Evolutionary conservation across 2,888 invertebrate genomes (phyloP).

Genomic region (Dysmachus trigonus): DNA sequence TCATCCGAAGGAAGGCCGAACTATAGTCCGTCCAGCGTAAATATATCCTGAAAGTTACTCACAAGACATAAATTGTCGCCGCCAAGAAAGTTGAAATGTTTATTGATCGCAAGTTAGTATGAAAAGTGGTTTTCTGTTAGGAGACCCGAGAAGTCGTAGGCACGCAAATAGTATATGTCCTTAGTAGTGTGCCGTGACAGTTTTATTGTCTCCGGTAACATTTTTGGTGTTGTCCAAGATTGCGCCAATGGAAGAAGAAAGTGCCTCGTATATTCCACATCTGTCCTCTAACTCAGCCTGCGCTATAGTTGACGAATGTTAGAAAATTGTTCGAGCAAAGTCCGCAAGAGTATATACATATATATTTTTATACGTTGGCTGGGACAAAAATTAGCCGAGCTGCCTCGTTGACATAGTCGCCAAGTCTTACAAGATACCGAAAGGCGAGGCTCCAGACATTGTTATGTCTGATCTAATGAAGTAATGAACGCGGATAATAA

Average conservation of each 20-base stretch:
- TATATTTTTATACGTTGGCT: neutral
- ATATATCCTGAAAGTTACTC: constrained; percentile 33
- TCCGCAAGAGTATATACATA: neutral
- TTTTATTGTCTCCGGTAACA: constrained; percentile 31
- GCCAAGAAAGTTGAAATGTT: constrained; percentile 33
- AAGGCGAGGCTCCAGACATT: constrained; percentile 7
- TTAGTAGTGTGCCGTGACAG: constrained; percentile 12
- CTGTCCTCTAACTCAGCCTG: constrained; percentile 10
- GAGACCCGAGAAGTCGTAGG: constrained; percentile 27
- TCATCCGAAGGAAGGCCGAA: neutral
- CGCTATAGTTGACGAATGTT: neutral
- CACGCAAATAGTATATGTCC: constrained; percentile 10
- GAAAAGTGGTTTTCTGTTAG: constrained; percentile 34
- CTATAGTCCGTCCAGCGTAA: neutral
- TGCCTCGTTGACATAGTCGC: constrained; percentile 10
- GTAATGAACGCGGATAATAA: constrained; percentile 24
- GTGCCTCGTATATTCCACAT: constrained; percentile 19
- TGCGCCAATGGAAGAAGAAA: neutral
- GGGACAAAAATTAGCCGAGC: neutral
- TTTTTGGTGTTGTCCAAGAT: constrained; percentile 35
- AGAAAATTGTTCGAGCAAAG: constrained; percentile 14
- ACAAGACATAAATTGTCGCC: constrained; percentile 18
- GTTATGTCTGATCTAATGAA: constrained; percentile 29
- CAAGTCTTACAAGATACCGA: constrained; percentile 1
- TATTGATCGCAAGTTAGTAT: constrained; percentile 32